Conservation (phyloP, 2,888 invertebrate species). For the Vanessa cardui region DNA sequence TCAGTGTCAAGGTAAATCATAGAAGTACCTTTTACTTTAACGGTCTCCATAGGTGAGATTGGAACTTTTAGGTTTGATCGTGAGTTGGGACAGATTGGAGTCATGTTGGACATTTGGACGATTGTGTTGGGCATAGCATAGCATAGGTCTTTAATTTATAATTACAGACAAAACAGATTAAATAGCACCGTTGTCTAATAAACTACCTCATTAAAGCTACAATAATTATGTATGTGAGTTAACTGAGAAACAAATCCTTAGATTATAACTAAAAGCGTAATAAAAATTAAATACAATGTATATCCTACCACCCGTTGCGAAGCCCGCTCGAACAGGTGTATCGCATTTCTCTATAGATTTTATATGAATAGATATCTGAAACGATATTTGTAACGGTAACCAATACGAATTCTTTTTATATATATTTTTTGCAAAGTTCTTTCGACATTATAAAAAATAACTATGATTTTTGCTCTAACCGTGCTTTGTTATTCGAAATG, state of each 20-base stretch:
- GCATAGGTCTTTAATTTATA: no score
- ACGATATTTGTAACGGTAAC: constrained; percentile 6
- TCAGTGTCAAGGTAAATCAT: no score
- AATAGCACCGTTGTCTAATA: background rate
- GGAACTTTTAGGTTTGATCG: no score
- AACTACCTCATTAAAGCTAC: background rate
- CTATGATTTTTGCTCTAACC: background rate
- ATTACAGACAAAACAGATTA: no score
- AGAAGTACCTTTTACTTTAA: no score
- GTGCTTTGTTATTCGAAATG: background rate
- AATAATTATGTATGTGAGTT: background rate
- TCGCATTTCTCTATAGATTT: constrained; percentile 14
- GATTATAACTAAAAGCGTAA: constrained; percentile 13
- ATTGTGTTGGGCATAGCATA: no score
- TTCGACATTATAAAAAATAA: background rate
- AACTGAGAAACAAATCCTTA: constrained; percentile 3
- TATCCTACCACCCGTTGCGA: constrained; percentile 21
- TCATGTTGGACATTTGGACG: no score
- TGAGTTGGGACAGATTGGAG: no score
- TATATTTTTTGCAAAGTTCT: background rate
- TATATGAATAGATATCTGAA: constrained; percentile 13
- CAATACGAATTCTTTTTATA: constrained; percentile 14
- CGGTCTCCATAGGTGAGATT: no score
- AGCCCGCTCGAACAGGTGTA: constrained; percentile 29
- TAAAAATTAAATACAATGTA: constrained; percentile 12